Conservation (phyloP, 2,113 vertebrate genomes). For the Syngnathus typhle region DNA sequence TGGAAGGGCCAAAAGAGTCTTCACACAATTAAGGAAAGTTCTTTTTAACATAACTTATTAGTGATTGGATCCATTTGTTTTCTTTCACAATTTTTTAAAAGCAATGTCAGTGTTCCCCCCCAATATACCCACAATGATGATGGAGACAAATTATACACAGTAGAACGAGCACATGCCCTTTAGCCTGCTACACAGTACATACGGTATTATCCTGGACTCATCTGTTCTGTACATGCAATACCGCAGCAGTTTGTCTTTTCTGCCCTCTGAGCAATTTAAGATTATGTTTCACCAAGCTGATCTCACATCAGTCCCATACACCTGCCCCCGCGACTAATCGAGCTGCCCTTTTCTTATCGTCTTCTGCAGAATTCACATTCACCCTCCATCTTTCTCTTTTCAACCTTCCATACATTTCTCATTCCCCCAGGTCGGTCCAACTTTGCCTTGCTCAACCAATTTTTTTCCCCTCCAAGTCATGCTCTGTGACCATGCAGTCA, state of each 20-base stretch:
- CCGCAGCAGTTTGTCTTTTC: conserved; percentile 38
- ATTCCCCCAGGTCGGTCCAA: conserved; percentile 14
- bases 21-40: not conserved
- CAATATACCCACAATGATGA: conserved; percentile 38
- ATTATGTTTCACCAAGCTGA: conserved; percentile 52
- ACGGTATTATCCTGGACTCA: conserved; percentile 28
- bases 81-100: conserved; percentile 26
- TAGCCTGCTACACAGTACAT: conserved; percentile 18
- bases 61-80: conserved; percentile 9
- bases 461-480: conserved; percentile 17
- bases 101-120: conserved; percentile 27
- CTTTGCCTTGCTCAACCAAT: conserved; percentile 39
- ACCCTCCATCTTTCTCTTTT: conserved; percentile 19
- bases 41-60: not conserved
- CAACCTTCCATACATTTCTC: conserved; percentile 11
- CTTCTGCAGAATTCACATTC: conserved; percentile 24
- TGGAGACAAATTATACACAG: conserved; percentile 32
- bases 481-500: conserved; percentile 14
- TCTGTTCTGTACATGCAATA: conserved; percentile 34
- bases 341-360: conserved; percentile 50
- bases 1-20: not conserved
- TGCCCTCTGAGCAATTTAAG: conserved; percentile 56
- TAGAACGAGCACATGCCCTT: conserved; percentile 44
- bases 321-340: conserved; percentile 41
- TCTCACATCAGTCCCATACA: conserved; percentile 46